Evolutionary conservation across 2,113 vertebrate genomes (phyloP).

Genomic region (Pagrus major): DNA sequence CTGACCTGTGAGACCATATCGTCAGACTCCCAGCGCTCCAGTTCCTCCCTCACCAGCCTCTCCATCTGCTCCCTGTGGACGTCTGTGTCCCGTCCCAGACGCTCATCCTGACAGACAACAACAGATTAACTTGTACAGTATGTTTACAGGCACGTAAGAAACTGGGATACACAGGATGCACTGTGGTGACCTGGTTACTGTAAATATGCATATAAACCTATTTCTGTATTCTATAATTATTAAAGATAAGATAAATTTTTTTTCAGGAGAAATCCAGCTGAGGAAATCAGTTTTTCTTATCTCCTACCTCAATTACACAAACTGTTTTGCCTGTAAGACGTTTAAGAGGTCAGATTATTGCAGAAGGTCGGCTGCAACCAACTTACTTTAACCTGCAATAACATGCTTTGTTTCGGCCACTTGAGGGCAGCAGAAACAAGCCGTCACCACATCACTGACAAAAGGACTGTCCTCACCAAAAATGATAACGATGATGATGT

Average conservation of each 20-base stretch:
- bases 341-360: neutral
- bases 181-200: neutral
- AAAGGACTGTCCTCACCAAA: too few relatives aligned
- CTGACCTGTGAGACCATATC: constrained; percentile 90
- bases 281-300: too few relatives aligned
- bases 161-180: neutral
- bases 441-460: too few relatives aligned
- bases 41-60: constrained; percentile 91
- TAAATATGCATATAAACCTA: neutral
- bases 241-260: too few relatives aligned
- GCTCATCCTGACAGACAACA: constrained; percentile 87
- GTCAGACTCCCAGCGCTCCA: constrained; percentile 95
- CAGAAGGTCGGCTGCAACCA: neutral
- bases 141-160: neutral
- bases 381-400: neutral
- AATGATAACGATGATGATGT: too few relatives aligned
- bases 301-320: too few relatives aligned
- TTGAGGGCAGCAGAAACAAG: too few relatives aligned
- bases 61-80: constrained; percentile 94
- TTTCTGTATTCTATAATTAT: too few relatives aligned
- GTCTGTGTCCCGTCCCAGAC: constrained; percentile 89
- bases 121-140: neutral
- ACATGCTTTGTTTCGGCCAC: neutral
- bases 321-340: neutral
- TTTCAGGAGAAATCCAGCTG: too few relatives aligned